Conservation (phyloP, 2,113 vertebrate species). For the Oreocharis arfaki region DNA sequence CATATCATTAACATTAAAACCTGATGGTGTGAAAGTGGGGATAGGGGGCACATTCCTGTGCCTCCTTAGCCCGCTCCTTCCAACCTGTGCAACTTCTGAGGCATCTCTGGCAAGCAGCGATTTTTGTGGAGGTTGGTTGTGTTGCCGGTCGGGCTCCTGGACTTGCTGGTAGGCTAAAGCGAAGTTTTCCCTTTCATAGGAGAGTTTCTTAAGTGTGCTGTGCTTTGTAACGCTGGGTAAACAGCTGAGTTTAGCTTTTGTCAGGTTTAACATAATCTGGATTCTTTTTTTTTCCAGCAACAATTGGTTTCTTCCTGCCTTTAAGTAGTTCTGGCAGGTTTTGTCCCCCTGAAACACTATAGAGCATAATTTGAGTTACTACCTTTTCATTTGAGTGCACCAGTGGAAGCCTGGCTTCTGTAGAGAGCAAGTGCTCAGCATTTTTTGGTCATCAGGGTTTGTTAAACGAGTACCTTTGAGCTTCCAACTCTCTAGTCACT, state of each 20-base stretch:
- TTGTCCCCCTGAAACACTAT: neutral
- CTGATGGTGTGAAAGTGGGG: neutral
- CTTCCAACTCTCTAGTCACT: neutral
- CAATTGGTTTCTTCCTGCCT: constrained; percentile 13
- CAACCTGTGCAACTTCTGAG: neutral
- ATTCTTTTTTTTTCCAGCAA: neutral
- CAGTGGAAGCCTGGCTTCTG: neutral
- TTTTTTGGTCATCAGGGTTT: neutral
- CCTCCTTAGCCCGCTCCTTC: neutral
- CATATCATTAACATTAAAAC: neutral
- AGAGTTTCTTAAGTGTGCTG: neutral
- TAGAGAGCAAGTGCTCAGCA: neutral
- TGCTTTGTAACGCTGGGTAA: neutral
- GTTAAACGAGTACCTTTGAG: neutral
- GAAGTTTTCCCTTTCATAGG: neutral
- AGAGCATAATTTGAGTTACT: neutral
- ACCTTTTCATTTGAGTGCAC: neutral
- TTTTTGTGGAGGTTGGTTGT: neutral
- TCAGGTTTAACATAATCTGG: neutral
- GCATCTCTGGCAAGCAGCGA: neutral
- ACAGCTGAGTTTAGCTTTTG: neutral
- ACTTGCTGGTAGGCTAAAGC: neutral
- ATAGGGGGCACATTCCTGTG: neutral
- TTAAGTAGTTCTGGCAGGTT: neutral
- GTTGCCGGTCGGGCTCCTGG: neutral